These are phyloP conservation scores for Mungos mungo DNA, from an alignment of 2,113 vertebrate genomes.

Conservation along the genomic window DNA sequence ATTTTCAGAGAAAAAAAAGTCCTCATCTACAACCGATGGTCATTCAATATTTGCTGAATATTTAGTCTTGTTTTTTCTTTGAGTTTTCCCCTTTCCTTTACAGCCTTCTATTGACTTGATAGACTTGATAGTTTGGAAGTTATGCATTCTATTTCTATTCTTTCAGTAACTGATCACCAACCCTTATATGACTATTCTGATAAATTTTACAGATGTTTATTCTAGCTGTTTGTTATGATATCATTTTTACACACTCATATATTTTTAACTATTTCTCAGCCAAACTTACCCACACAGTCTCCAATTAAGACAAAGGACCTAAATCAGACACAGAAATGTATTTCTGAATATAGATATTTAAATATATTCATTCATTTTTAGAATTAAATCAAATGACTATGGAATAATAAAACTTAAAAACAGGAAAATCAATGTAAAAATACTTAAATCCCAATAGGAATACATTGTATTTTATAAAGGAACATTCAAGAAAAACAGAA, in stretches of 20 bases:
- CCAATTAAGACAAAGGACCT: neutral
- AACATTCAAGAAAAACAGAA: slow-evolving; percentile 13
- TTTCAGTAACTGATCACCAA: neutral
- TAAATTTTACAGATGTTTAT: neutral
- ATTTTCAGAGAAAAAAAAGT: slow-evolving; percentile 24
- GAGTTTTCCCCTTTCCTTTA: neutral
- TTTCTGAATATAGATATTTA: slow-evolving; percentile 1
- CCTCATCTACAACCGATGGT: neutral
- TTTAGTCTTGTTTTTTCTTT: neutral
- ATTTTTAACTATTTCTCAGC: neutral
- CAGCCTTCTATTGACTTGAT: neutral
- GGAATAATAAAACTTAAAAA: neutral
- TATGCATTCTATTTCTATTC: neutral
- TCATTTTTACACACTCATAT: neutral
- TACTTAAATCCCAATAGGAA: neutral
- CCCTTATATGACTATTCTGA: neutral
- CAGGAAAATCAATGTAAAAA: neutral
- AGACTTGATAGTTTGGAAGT: neutral
- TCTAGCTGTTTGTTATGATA: neutral
- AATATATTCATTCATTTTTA: neutral
- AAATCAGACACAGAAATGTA: neutral
- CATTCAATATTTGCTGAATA: slow-evolving; percentile 8
- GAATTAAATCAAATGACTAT: slow-evolving; percentile 1
- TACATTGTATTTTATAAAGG: neutral
- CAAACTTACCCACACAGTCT: neutral